phyloP scores from a whole-genome alignment of 2,888 invertebrate genomes.

The Chironomus tentans region DNA sequence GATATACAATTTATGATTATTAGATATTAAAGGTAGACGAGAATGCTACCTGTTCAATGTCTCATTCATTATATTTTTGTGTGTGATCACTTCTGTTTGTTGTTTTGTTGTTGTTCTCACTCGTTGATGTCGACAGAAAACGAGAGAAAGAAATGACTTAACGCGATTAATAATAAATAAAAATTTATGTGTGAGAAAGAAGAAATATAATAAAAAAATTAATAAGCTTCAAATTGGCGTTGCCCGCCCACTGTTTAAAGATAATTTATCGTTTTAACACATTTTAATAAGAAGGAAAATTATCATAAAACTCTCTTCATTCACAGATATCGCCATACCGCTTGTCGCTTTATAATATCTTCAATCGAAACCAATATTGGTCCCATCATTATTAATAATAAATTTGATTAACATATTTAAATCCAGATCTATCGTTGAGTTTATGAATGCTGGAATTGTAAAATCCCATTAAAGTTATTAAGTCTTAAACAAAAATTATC shows the following conservation, averaged over 20 bases:
- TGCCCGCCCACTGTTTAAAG: constrained; percentile 20
- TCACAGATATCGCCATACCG: background rate
- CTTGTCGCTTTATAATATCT: background rate
- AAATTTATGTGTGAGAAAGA: constrained; percentile 1
- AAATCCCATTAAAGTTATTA: too few species aligned
- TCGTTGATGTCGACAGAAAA: too few species aligned
- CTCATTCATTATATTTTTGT: background rate
- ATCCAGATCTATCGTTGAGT: too few species aligned
- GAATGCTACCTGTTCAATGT: constrained; percentile 23
- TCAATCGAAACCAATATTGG: background rate
- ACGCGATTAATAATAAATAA: constrained; percentile 1
- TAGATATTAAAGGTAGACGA: constrained; percentile 1
- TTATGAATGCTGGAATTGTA: too few species aligned
- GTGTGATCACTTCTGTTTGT: constrained; percentile 8
- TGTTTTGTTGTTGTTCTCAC: background rate
- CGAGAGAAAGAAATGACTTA: constrained; percentile 11
- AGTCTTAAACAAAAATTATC: too few species aligned
- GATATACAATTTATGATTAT: constrained; percentile 25
- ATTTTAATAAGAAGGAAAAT: background rate
- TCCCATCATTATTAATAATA: background rate
- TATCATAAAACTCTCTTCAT: background rate
- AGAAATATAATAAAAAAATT: background rate
- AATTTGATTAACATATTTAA: background rate
- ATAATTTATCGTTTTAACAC: constrained; percentile 26
- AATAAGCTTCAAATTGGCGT: constrained; percentile 24